Conservation (phyloP, 1,140 invertebrate species). For the Copidosoma floridanum region DNA sequence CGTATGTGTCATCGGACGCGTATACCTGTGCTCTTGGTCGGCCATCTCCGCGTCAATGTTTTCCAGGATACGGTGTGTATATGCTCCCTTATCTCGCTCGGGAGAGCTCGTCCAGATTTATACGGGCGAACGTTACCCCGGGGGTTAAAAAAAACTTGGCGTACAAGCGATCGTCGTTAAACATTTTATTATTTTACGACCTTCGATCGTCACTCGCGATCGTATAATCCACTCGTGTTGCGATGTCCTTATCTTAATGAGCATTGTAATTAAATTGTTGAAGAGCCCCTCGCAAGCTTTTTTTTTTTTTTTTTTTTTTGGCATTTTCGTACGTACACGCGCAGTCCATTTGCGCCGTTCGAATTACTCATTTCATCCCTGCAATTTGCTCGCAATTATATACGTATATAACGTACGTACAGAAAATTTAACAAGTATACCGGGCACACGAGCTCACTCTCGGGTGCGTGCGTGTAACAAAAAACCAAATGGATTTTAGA, state of each 20-base stretch:
- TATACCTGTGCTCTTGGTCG: conserved; percentile 41
- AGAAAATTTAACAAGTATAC: too few species aligned
- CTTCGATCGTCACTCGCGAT: conserved; percentile 18
- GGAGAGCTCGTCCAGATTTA: conserved; percentile 25
- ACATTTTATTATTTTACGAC: conserved; percentile 28
- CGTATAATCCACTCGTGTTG: conserved; percentile 2
- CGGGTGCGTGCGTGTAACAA: too few species aligned
- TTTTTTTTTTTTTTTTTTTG: too few species aligned
- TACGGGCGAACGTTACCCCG: conserved; percentile 24
- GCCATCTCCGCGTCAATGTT: conserved; percentile 51
- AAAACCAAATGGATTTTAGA: too few species aligned
- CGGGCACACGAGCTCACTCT: too few species aligned
- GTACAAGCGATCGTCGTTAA: conserved; percentile 25
- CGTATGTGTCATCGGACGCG: conserved; percentile 50
- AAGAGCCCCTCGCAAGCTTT: too few species aligned
- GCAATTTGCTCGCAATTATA: too few species aligned
- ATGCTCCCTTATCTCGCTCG: too few species aligned
- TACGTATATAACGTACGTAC: too few species aligned
- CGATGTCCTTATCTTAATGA: conserved; percentile 23
- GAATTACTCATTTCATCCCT: too few species aligned
- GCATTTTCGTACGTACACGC: too few species aligned
- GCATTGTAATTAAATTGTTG: conserved; percentile 21
- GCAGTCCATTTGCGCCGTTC: too few species aligned
- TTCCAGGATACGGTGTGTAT: conserved; percentile 44
- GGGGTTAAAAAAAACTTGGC: conserved; percentile 10